Base-by-base conservation (phyloP, 2,888 invertebrate species). In the Cephus rjabovi region DNA sequence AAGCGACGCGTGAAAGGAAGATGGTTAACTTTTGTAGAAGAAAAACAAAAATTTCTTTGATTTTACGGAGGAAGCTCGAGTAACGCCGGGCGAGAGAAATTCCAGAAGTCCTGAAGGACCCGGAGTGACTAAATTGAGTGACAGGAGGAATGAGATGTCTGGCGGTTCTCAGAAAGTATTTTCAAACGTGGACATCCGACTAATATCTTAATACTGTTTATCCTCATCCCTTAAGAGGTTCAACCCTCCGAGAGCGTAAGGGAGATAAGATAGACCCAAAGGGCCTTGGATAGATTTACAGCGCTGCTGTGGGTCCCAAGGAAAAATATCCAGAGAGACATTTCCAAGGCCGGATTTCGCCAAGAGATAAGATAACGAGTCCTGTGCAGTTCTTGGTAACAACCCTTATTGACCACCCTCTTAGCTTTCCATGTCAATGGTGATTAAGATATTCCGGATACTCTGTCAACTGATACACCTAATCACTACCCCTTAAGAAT, bases 141-240 rank as follows among this genome's bases (percentile, higher is more conserved):
- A 40, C 40, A 40, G 40, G 40, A 15, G 77, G 81, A 77, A 79
- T 81, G 78, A 83, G 79, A 79, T 76, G 82, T 86, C 86, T 82
- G 84, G 84, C 83, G 84, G 79, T 84, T 37, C 83, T 83, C 79
- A 79, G 81, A 83, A 77, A 79, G 79, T 76, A 15, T 40, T 15
- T 40, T 15, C 15, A 40, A 40, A 70, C 37, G 75, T 75, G 37
- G 71, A 40, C 70, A 34, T n/a, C 37, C 70, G 77, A 77, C 69
- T 77, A 75, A 77, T 77, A 77, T 74, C 77, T 69, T 35, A 77
- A 77, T 69, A 75, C 77, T 75, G 77, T 77, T 77, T 77, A 75
- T 70, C 71, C 75, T 69, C 69, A 77, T 75, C 75, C 71, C 69
- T 75, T 68, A 33, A 75, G 75, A 77, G 74, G 34, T 70, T n/a